These are phyloP conservation scores for Melopsittacus undulatus DNA, from an alignment of 2,797 vertebrate species.

Conservation along the genomic window DNA sequence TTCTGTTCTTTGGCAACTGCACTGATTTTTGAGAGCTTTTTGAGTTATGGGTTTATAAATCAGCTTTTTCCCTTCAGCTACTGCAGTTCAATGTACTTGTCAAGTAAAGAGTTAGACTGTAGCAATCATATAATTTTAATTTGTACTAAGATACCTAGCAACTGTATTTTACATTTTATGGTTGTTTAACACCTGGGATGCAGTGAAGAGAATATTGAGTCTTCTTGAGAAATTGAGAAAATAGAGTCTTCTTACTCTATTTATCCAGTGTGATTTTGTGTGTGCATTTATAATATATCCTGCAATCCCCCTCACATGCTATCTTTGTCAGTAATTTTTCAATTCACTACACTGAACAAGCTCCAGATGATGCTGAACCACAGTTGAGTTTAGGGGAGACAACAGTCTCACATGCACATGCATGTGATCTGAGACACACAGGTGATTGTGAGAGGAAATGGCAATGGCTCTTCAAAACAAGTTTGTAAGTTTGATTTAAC, in stretches of 20 bases:
- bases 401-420: background rate
- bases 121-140: background rate
- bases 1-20: background rate
- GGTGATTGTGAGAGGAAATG: background rate
- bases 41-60: background rate
- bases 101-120: background rate
- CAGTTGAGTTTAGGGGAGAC: background rate
- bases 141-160: background rate
- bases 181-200: background rate
- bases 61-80: background rate
- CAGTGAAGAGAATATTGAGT: background rate
- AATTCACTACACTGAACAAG: background rate
- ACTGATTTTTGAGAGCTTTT: background rate
- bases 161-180: background rate
- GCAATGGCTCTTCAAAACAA: background rate
- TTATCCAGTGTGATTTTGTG: background rate
- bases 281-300: background rate
- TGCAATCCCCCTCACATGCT: background rate
- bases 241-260: background rate
- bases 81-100: no score
- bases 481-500: background rate
- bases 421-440: rapidly evolving
- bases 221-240: no score
- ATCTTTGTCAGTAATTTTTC: background rate
- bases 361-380: background rate